These are phyloP conservation scores for Isurus oxyrinchus DNA, from an alignment of 2,113 vertebrate genomes.

Conservation along the genomic window DNA sequence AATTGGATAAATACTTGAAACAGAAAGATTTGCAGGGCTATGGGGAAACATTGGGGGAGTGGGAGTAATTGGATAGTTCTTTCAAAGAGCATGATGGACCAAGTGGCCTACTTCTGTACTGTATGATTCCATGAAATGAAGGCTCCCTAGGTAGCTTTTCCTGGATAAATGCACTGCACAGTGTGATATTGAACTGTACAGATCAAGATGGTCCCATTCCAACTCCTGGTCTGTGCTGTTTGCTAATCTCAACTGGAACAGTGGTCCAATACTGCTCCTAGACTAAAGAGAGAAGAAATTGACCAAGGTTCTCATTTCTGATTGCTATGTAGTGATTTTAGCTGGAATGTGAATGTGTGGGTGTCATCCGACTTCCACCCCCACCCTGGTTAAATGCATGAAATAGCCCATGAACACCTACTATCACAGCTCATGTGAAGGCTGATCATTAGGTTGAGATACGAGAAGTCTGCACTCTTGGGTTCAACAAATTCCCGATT, in stretches of 20 bases:
- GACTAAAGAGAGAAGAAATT: not conserved
- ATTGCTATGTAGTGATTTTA: not conserved
- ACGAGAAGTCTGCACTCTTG: not conserved
- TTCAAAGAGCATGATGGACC: not conserved
- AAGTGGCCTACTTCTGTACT: not conserved
- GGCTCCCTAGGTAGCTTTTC: not conserved
- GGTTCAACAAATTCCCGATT: not conserved
- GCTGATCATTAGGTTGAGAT: not conserved
- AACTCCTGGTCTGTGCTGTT: not conserved
- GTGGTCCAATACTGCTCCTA: not conserved
- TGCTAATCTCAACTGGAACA: not conserved
- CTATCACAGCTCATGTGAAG: not conserved
- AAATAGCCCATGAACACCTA: not conserved
- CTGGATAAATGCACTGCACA: too few relatives aligned
- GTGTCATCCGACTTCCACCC: not conserved
- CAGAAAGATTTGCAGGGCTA: not conserved
- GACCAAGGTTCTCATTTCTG: not conserved
- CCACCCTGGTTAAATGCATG: not conserved
- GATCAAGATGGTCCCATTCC: not conserved
- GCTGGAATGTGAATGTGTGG: not conserved
- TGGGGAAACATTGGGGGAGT: not conserved
- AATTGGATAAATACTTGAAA: not conserved
- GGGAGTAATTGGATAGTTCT: not conserved
- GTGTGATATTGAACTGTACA: not conserved
- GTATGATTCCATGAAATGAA: not conserved